These are phyloP conservation scores for Xyrauchen texanus DNA, from an alignment of 2,113 vertebrate genomes.

Conservation along the genomic window DNA sequence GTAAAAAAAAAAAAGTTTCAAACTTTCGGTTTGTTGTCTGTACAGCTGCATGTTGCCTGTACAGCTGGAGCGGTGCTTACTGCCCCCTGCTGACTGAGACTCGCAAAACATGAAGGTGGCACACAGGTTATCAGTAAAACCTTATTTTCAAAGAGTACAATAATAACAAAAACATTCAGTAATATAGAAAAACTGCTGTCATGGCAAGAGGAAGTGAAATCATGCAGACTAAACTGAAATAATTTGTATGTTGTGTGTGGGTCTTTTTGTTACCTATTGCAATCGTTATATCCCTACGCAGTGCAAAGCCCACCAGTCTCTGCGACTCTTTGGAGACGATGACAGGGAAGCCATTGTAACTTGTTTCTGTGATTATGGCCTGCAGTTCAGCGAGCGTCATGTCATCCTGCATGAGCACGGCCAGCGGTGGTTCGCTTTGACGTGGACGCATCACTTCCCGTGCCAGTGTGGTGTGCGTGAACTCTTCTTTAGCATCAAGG, in stretches of 20 bases:
- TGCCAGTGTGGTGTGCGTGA: constrained; percentile 94
- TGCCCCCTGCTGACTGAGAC: too few relatives aligned
- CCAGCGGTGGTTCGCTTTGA: constrained; percentile 86
- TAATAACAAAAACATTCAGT: too few relatives aligned
- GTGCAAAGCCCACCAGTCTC: constrained; percentile 94
- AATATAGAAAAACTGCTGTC: too few relatives aligned
- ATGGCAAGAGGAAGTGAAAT: too few relatives aligned
- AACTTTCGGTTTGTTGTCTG: too few relatives aligned
- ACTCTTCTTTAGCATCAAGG: constrained; percentile 97
- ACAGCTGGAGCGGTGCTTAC: too few relatives aligned
- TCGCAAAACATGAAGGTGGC: too few relatives aligned
- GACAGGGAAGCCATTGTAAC: constrained; percentile 96
- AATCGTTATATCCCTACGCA: constrained; percentile 96
- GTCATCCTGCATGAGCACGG: constrained; percentile 95
- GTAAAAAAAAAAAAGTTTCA: too few relatives aligned
- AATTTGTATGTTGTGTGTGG: neutral
- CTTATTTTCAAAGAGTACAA: too few relatives aligned
- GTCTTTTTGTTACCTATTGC: constrained; percentile 84
- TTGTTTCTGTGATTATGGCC: constrained; percentile 90
- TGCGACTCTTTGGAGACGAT: constrained; percentile 98
- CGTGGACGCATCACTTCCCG: constrained; percentile 95
- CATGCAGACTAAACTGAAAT: too few relatives aligned
- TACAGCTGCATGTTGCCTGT: too few relatives aligned
- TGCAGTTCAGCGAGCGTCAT: constrained; percentile 96
- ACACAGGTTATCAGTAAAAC: too few relatives aligned